Evolutionary conservation across 2,888 invertebrate genomes (phyloP).

Genomic region (Cephus sareptanus): DNA sequence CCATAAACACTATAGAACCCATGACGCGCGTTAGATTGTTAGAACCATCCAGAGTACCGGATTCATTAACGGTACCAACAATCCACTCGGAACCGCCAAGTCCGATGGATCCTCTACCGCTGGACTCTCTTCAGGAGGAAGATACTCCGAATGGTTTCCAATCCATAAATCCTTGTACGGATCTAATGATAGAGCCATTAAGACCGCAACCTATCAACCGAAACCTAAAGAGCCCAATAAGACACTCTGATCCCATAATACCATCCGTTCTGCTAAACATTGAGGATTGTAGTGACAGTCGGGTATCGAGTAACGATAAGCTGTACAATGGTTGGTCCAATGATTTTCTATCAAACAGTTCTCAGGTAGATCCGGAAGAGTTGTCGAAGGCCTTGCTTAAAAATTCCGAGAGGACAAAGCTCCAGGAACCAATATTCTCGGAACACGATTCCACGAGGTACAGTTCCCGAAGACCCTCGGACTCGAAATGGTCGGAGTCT

Average conservation of each 20-base stretch:
- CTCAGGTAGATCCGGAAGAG: constrained; percentile 35
- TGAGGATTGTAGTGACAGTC: constrained; percentile 44
- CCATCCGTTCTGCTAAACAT: constrained; percentile 55
- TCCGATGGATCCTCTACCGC: constrained; percentile 52
- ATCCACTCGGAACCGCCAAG: constrained; percentile 60
- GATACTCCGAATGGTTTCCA: constrained; percentile 21
- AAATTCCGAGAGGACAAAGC: constrained; percentile 34
- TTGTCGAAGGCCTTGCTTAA: constrained; percentile 42
- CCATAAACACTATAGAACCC: constrained; percentile 40
- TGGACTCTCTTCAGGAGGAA: constrained; percentile 43
- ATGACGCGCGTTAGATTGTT: constrained; percentile 32
- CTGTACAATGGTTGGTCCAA: constrained; percentile 8
- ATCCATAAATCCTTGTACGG: constrained; percentile 5
- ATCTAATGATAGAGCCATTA: constrained; percentile 5
- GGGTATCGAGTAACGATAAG: constrained; percentile 7
- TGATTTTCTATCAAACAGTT: not conserved
- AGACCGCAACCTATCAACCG: constrained; percentile 11
- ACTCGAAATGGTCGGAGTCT: constrained; percentile 60
- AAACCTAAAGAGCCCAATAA: constrained; percentile 36
- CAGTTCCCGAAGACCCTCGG: constrained; percentile 58
- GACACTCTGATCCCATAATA: constrained; percentile 52
- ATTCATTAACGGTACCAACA: constrained; percentile 47
- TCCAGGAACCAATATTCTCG: constrained; percentile 49
- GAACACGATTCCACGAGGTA: constrained; percentile 54
- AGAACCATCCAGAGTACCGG: constrained; percentile 40